Evolutionary conservation across 2,113 vertebrate species (phyloP), one percentile per base, ranked within the genome.

Genomic region (Gasterosteus nipponicus): DNA sequence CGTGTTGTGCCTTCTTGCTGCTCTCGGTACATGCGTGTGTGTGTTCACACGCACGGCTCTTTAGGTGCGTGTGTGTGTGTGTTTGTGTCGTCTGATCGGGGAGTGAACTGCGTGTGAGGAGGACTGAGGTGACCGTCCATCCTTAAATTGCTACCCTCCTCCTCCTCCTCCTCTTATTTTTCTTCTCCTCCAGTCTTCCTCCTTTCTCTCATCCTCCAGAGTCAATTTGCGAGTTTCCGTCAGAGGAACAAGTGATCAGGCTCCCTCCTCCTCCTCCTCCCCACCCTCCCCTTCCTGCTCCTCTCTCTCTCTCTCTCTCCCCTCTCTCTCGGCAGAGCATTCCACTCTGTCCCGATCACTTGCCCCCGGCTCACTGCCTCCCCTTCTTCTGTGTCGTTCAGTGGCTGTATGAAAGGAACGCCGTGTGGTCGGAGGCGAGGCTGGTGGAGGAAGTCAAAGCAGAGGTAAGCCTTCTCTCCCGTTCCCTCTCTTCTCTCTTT

Each of bases 381-480:
- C 79, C 84, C 84, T 92, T 90, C 85, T 92, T 75, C 85, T 90
- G 81, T 92, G 84, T 91, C 75, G 78, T 89, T 88, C 90, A 99
- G 98, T 96, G 95, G 83, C 91, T 99, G 94, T 91, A 87, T 91
- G 94, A 94, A 83, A 93, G 93, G 85, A 91, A 90, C 41, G 87
- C 90, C 84, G 93, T 93, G 68, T 95, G 95, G 95, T 91, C 93
- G 73, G 91, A 92, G 79, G 89, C 94, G 63, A 92, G 79, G 57
- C 94, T 96, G 64, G 95, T 92, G 86, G 90, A 81, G 91, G 94
- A 95, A 95, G 97, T 97, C 92, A 94, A 90, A 87, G 85, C 86
- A 69, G 96, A 99, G 97, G 97, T 97, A 95, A 96, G 94, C 75
- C 56, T 58, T 53, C 19, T 26, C 53, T 77, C 41, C 64, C 44